phyloP scores from a whole-genome alignment of 1,140 invertebrate species.

The Apis laboriosa region DNA sequence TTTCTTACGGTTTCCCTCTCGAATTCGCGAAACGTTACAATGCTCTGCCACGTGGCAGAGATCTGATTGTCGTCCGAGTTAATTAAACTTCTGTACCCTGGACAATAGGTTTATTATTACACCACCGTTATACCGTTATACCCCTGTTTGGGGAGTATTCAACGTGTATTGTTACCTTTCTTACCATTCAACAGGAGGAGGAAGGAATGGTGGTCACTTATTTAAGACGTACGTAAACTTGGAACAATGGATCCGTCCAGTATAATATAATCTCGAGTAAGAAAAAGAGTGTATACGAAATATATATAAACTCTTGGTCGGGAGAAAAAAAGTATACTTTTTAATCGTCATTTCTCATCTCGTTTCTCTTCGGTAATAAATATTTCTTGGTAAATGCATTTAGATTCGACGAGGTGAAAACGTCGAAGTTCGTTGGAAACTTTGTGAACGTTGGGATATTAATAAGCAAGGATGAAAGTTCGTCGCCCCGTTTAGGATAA shows the following conservation, averaged over 20 bases:
- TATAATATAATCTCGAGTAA: too few relatives aligned
- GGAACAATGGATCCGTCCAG: slow-evolving; percentile 39
- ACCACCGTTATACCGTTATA: slow-evolving; percentile 38
- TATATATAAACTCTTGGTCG: too few relatives aligned
- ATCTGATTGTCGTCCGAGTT: slow-evolving; percentile 25
- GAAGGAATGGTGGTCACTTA: slow-evolving; percentile 9
- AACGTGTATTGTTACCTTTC: slow-evolving; percentile 50
- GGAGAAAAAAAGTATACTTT: too few relatives aligned
- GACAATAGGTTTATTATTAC: slow-evolving; percentile 66
- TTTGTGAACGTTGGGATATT: slow-evolving; percentile 21
- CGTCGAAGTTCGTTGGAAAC: background rate
- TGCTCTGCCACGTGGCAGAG: slow-evolving; percentile 4
- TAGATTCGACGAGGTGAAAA: background rate
- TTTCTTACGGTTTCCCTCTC: background rate
- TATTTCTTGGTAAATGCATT: background rate
- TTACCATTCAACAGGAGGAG: slow-evolving; percentile 30
- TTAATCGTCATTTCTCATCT: too few relatives aligned
- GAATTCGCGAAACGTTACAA: background rate
- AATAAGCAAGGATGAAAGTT: slow-evolving; percentile 55
- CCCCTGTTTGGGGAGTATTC: slow-evolving; percentile 53
- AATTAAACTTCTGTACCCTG: slow-evolving; percentile 60
- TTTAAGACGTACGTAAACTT: slow-evolving; percentile 38
- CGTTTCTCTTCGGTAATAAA: too few relatives aligned
- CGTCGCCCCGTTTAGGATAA: slow-evolving; percentile 47
- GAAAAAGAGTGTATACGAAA: background rate